These are phyloP conservation scores for Acromyrmex echinatior DNA, from an alignment of 1,140 invertebrate species.

Conservation along the genomic window DNA sequence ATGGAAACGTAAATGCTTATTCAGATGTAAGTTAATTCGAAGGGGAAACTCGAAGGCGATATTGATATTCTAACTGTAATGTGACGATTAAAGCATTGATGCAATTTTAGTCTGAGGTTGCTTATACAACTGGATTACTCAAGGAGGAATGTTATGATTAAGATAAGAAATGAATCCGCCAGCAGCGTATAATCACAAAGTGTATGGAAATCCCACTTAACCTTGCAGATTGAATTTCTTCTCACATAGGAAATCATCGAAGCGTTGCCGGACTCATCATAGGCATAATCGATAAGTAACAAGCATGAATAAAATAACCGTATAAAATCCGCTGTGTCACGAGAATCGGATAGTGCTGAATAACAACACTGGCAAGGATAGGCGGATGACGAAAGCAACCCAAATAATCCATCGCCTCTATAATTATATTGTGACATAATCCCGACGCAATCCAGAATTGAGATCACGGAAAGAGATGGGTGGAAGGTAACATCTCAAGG, in stretches of 20 bases:
- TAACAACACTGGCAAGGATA: slow-evolving; percentile 18
- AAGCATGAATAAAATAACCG: background rate
- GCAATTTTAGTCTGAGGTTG: background rate
- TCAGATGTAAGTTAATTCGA: slow-evolving; percentile 22
- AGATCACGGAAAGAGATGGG: background rate
- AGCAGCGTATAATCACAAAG: background rate
- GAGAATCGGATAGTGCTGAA: background rate
- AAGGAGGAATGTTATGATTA: slow-evolving; percentile 24
- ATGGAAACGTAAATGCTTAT: background rate
- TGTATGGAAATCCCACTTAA: background rate
- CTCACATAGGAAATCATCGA: slow-evolving; percentile 47
- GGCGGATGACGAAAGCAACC: slow-evolving; percentile 17
- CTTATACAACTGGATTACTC: background rate
- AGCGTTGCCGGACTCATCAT: slow-evolving; percentile 16
- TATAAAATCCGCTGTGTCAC: slow-evolving; percentile 12
- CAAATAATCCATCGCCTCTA: slow-evolving; percentile 25
- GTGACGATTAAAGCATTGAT: slow-evolving; percentile 27
- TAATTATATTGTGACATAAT: slow-evolving; percentile 57
- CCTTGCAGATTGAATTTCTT: slow-evolving; percentile 64
- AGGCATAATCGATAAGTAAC: background rate
- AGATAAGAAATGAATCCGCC: slow-evolving; percentile 33
- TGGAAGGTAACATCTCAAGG: slow-evolving; percentile 55
- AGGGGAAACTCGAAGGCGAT: background rate
- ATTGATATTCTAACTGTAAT: background rate
- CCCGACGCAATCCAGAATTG: slow-evolving; percentile 29